These are phyloP conservation scores for Argyresthia albistria DNA, from an alignment of 2,888 invertebrate genomes.

Conservation along the genomic window DNA sequence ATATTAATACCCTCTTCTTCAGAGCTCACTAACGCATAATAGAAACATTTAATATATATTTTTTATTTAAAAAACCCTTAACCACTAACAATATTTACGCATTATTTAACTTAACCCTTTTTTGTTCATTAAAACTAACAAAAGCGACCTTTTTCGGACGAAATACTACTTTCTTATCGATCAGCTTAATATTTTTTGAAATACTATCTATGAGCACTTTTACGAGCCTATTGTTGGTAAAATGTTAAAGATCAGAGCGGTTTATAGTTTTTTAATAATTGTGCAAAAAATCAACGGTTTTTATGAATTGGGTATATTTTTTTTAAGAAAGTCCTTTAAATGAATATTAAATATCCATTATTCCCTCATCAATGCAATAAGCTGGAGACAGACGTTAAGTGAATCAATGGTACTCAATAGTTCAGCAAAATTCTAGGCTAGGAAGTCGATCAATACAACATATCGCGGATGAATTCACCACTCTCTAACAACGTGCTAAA, in stretches of 20 bases:
- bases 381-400: no score
- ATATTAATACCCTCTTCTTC: background rate
- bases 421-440: no score
- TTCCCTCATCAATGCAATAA: no score
- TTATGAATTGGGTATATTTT: no score
- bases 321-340: no score
- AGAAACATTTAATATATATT: background rate
- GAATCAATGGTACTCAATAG: no score
- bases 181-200: background rate
- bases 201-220: background rate
- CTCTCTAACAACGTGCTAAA: no score
- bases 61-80: background rate
- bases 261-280: slow-evolving; percentile 13
- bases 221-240: background rate
- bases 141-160: background rate
- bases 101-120: slow-evolving; percentile 6
- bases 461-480: no score
- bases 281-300: slow-evolving; percentile 14
- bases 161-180: no score
- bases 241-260: background rate
- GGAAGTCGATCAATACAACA: no score
- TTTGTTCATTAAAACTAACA: slow-evolving; percentile 2
- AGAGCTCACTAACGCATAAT: background rate
- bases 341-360: no score
- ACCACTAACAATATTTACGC: slow-evolving; percentile 3